Percentiles rank a stretch among this genome's conserved stretches.
Conservation (phyloP, 1,140 invertebrate genomes). For the Apis dorsata region DNA sequence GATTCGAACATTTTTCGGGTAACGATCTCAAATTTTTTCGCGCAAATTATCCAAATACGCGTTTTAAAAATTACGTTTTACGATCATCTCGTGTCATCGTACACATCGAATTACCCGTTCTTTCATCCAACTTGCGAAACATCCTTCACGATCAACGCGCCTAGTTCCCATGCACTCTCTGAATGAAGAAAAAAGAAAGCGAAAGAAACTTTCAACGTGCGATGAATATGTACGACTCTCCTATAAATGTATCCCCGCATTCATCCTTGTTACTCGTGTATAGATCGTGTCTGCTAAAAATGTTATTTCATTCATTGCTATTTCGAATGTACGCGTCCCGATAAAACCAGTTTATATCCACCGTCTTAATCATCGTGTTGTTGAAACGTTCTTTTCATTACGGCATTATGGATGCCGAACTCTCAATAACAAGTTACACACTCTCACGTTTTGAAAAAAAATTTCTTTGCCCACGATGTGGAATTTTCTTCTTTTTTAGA, state of each 20-base stretch:
- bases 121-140: constrained; percentile 3
- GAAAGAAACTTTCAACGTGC: constrained; percentile 25
- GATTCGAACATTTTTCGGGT: neutral
- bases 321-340: constrained; percentile 3
- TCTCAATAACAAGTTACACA: neutral
- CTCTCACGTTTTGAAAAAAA: neutral
- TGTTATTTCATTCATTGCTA: constrained; percentile 18
- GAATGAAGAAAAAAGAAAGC: constrained; percentile 12
- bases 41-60: neutral
- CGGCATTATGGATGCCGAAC: neutral
- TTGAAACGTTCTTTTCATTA: neutral
- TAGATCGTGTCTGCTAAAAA: constrained; percentile 16
- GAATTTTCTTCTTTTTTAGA: neutral
- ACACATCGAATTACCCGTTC: constrained; percentile 22
- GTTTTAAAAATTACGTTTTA: neutral
- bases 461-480: neutral
- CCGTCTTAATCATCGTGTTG: constrained; percentile 2
- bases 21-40: neutral
- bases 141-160: constrained; percentile 11
- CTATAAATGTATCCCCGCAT: constrained; percentile 13
- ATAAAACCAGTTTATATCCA: constrained; percentile 4
- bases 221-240: constrained; percentile 19
- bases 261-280: constrained; percentile 1
- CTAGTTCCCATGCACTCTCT: neutral
- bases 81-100: neutral